Conservation (phyloP, 2,797 vertebrate genomes). For the Darevskia mixta region DNA sequence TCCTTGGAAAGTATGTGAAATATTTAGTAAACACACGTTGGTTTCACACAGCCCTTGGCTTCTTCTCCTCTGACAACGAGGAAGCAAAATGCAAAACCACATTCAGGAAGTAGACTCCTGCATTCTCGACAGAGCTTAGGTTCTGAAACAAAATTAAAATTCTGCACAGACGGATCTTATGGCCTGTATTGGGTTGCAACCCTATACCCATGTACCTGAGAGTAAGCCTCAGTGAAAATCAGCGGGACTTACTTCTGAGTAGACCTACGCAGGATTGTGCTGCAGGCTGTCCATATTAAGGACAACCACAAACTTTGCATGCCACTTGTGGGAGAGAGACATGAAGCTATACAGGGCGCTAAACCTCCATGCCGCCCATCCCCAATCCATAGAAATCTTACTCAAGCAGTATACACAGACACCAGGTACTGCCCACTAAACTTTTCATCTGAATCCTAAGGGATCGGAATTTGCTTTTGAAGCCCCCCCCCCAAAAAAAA, state of each 20-base stretch:
- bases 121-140: background rate
- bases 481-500: background rate
- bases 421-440: background rate
- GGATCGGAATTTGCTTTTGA: background rate
- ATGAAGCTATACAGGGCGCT: background rate
- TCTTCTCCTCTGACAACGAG: constrained; percentile 12
- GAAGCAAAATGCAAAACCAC: constrained; percentile 46
- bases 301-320: background rate
- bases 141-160: background rate
- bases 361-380: background rate
- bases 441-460: background rate
- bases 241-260: background rate
- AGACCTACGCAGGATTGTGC: background rate
- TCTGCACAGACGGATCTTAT: background rate
- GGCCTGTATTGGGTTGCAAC: background rate
- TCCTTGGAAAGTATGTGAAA: constrained; percentile 44
- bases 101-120: background rate
- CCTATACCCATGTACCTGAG: background rate
- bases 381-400: background rate
- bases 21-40: constrained; percentile 25
- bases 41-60: constrained; percentile 37
- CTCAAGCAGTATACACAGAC: background rate
- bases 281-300: background rate
- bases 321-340: background rate
- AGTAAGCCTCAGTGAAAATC: background rate